Percentiles rank a stretch among this genome's conserved stretches.
phyloP scores from a whole-genome alignment of 2,888 invertebrate genomes.

The Heteromyza rotundicornis region DNA sequence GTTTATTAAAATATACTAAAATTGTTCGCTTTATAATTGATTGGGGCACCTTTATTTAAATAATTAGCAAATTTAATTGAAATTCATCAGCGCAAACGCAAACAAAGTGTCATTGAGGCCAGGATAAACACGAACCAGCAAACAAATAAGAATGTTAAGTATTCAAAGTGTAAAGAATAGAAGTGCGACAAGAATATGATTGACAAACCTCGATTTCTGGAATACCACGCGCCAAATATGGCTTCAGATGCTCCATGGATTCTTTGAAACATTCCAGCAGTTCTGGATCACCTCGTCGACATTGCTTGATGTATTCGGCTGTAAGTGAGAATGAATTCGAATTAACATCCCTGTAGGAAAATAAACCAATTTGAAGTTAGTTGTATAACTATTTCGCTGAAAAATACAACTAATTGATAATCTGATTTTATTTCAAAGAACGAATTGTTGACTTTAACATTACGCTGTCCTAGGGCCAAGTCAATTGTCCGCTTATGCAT shows the following conservation, averaged over 20 bases:
- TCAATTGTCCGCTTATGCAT: no score
- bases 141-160: neutral
- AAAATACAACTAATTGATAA: no score
- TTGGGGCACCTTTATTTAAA: neutral
- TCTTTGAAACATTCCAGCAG: conserved; percentile 67
- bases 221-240: conserved; percentile 69
- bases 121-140: neutral
- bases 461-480: no score
- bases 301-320: conserved; percentile 74
- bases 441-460: no score
- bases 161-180: neutral
- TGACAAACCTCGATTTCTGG: conserved; percentile 68
- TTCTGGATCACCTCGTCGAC: conserved; percentile 69
- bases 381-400: no score
- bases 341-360: neutral
- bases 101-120: neutral
- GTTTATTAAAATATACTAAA: no score
- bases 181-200: neutral
- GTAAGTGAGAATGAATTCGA: conserved; percentile 35
- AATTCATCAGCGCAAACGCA: no score
- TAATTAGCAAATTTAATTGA: neutral
- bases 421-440: no score
- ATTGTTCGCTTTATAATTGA: no score
- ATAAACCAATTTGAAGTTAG: neutral
- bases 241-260: conserved; percentile 67